Conservation (phyloP, 2,113 vertebrate genomes). For the Puntigrus tetrazona region DNA sequence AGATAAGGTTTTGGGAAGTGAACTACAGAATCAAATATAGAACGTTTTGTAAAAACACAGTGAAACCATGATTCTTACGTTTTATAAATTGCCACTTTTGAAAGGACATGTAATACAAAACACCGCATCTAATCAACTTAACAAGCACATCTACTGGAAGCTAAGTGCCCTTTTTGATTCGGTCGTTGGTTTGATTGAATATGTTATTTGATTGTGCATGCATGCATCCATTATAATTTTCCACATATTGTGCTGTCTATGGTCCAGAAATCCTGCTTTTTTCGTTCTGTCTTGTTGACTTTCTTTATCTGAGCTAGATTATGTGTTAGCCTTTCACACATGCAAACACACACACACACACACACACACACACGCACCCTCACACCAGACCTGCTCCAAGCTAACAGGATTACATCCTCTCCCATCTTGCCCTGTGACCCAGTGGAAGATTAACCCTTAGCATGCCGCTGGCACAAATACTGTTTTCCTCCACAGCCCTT, state of each 20-base stretch:
- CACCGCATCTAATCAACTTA: slow-evolving; percentile 11
- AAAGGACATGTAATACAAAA: not conserved
- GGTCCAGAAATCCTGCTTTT: not conserved
- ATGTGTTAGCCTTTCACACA: slow-evolving; percentile 1
- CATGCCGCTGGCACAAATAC: slow-evolving; percentile 25
- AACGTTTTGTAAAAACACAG: not conserved
- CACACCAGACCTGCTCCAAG: not conserved
- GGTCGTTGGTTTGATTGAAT: slow-evolving; percentile 12
- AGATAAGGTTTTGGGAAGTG: not conserved
- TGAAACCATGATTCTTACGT: not conserved
- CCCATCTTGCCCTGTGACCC: slow-evolving; percentile 44
- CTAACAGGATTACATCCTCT: slow-evolving; percentile 45
- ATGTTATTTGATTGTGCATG: slow-evolving; percentile 1
- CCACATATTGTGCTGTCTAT: slow-evolving; percentile 6
- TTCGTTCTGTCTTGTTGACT: not conserved
- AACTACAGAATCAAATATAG: not conserved
- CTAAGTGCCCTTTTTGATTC: not conserved
- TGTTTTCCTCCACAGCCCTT: slow-evolving; percentile 10
- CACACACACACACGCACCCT: not conserved
- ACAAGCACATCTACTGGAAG: slow-evolving; percentile 22
- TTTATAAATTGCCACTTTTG: not conserved
- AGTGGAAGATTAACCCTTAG: slow-evolving; percentile 41
- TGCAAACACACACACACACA: not conserved
- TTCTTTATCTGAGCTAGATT: slow-evolving; percentile 6
- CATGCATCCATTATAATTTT: slow-evolving; percentile 15